Evolutionary conservation across 2,888 invertebrate genomes (phyloP), one percentile per base, ranked within the genome.

Genomic region (Phorcus lineatus): DNA sequence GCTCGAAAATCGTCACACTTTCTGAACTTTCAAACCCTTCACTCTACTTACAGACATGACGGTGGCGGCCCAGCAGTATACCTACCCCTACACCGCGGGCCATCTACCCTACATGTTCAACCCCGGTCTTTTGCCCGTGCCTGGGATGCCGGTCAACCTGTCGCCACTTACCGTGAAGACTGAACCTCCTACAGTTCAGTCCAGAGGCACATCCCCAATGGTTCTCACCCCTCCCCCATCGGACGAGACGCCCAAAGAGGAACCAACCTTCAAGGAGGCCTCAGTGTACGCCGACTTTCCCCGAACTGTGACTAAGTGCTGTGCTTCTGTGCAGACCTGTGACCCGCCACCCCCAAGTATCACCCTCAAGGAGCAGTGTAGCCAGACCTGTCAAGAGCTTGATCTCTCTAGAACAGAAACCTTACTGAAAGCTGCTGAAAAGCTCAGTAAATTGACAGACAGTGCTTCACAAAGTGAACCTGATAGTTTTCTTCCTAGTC

Each of bases 201-300:
- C 91, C 74, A 85, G 90, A 22, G 91, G 91, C n/a, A 90, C 90
- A 0, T 91, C 91, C 17, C 91, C 91, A 9, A 91, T 91, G 87
- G 81, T 88, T 80, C 87, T 89, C 47, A 88, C 88, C 17, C 80
- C 85, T 40, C 55, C 81, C 2, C 81, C 85, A 17, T 83, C 85
- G 3, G 80, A 81, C 53, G 80, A 62, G 47, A 80, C 66, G 19
- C 19, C 40, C 24, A 67, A 54, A 31, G 28, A 24, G 70, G 74
- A 47, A 54, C 67, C 55, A 66, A 74, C 53, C 40, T 78, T 54
- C 75, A 70, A 22, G 24, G 54, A 75, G 40, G 52, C 40, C 13
- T 22, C 76, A 54, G 57, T 54, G n/a, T 67, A 47, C 13, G 54
- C 78, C 47, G 54, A 74, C 40, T 52, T 52, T 19, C 66, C 75